Evolutionary conservation across 2,888 invertebrate genomes (phyloP).

Genomic region (Idaea biselata): DNA sequence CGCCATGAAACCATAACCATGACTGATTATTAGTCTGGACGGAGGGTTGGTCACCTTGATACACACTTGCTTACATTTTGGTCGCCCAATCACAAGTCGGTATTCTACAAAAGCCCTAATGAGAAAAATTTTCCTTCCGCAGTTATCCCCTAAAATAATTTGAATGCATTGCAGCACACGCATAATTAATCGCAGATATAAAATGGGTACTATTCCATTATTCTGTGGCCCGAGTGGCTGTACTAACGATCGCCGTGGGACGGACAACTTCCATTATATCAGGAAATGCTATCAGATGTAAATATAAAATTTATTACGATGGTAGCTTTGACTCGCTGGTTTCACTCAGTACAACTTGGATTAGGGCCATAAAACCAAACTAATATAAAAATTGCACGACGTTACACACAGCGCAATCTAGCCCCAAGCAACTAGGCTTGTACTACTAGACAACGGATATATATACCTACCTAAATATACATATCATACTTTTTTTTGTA

Average conservation of each 20-base stretch:
- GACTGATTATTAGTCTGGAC: no score
- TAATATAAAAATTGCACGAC: no score
- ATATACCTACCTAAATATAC: no score
- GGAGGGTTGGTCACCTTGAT: no score
- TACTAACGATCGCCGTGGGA: not conserved
- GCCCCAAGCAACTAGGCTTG: no score
- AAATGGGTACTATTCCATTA: not conserved
- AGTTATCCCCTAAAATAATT: not conserved
- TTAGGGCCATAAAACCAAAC: no score
- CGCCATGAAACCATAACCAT: no score
- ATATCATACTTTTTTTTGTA: no score
- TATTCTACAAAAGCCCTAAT: not conserved
- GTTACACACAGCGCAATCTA: no score
- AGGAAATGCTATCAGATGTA: not conserved
- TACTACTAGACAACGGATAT: no score
- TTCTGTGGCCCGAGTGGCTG: not conserved
- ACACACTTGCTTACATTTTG: no score
- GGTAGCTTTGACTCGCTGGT: not conserved
- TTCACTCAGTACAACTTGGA: not conserved
- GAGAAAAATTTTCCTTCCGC: not conserved
- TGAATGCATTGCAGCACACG: not conserved
- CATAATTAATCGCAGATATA: not conserved
- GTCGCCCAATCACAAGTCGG: no score
- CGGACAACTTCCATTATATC: not conserved
- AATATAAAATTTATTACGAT: not conserved